Evolutionary conservation across 2,113 vertebrate genomes (phyloP).

Genomic region (Hippolais icterina): DNA sequence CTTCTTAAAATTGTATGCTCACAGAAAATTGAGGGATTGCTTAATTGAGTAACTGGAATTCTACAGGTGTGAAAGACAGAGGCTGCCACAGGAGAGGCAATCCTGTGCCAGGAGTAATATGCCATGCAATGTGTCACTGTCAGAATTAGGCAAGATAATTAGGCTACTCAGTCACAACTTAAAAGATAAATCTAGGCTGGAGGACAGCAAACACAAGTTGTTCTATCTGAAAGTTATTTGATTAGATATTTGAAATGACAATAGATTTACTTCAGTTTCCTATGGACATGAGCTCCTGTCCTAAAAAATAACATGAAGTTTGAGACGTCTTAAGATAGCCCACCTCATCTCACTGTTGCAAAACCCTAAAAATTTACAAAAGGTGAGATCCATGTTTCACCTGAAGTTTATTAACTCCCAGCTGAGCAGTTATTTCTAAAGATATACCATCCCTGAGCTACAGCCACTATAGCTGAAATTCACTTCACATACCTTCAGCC

Average conservation of each 20-base stretch:
- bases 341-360: background rate
- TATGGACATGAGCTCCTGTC: background rate
- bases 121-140: background rate
- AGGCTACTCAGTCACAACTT: background rate
- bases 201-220: background rate
- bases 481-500: background rate
- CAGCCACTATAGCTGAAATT: background rate
- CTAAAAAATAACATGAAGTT: background rate
- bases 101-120: background rate
- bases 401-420: background rate
- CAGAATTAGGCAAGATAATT: background rate
- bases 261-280: background rate
- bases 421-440: background rate
- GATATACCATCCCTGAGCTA: background rate
- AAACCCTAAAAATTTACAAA: background rate
- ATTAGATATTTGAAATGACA: background rate
- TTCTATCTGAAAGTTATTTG: background rate
- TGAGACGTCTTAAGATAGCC: background rate
- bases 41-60: background rate
- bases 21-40: background rate
- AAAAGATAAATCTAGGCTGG: background rate
- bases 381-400: background rate
- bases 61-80: background rate
- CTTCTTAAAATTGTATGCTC: background rate
- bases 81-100: background rate